Percentiles rank a stretch among this genome's conserved stretches.
These are phyloP conservation scores for Drosophila azteca DNA, from an alignment of 1,140 invertebrate genomes.

Conservation along the genomic window DNA sequence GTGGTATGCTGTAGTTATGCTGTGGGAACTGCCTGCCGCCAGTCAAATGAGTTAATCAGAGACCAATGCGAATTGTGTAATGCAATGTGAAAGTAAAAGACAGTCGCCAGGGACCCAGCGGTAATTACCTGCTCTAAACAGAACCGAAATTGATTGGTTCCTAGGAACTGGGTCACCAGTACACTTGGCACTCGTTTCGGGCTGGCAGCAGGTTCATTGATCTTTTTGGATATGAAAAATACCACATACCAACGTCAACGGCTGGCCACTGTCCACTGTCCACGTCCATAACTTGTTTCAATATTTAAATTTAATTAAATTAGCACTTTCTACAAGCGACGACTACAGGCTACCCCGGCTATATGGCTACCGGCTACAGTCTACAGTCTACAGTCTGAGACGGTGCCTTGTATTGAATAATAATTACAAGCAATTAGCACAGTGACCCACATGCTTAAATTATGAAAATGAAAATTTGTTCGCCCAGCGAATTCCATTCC, in stretches of 20 bases:
- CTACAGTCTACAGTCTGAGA: background rate
- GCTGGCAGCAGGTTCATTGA: conserved; percentile 22
- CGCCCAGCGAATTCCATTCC: conserved; percentile 43
- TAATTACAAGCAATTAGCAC: conserved; percentile 76
- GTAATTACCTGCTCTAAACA: background rate
- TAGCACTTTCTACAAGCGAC: conserved; percentile 68
- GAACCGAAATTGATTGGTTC: conserved; percentile 14
- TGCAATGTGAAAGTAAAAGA: conserved; percentile 50
- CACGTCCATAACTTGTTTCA: conserved; percentile 45
- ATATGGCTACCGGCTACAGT: too few species aligned
- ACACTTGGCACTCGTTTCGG: background rate
- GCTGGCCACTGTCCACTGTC: background rate
- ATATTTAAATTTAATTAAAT: conserved; percentile 72
- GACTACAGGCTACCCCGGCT: too few species aligned
- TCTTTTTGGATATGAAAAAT: too few species aligned
- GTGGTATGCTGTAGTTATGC: conserved; percentile 8
- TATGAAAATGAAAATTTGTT: conserved; percentile 51
- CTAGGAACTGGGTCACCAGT: conserved; percentile 35
- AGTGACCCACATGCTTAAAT: conserved; percentile 69
- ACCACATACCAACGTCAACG: too few species aligned
- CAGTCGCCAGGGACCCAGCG: conserved; percentile 1
- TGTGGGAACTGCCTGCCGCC: conserved; percentile 28
- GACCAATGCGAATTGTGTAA: conserved; percentile 40
- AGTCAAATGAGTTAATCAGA: conserved; percentile 48
- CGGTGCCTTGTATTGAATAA: conserved; percentile 72